Evolutionary conservation across 2,888 invertebrate genomes (phyloP).

Genomic region (Caenorhabditis japonica): DNA sequence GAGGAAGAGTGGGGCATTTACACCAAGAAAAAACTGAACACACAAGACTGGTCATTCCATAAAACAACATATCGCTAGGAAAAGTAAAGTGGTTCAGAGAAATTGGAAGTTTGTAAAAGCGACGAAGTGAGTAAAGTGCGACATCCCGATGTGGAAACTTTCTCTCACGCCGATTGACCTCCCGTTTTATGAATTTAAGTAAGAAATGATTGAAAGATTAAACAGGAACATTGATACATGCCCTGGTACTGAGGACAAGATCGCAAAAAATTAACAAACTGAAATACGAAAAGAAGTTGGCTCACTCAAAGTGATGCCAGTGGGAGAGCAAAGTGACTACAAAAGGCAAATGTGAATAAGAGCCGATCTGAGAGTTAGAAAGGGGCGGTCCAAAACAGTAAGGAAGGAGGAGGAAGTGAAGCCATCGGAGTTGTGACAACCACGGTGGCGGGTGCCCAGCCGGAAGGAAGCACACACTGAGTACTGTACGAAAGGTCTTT

Average conservation of each 20-base stretch:
- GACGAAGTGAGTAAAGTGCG: constrained; percentile 32
- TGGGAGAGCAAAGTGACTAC: constrained; percentile 3
- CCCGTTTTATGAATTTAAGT: constrained; percentile 5
- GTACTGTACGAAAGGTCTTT: constrained; percentile 50
- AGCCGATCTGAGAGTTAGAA: constrained; percentile 20
- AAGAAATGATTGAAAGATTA: constrained; percentile 36
- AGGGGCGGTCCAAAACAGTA: constrained; percentile 21
- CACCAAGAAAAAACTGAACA: constrained; percentile 48
- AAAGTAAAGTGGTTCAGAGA: constrained; percentile 41
- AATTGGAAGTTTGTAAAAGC: constrained; percentile 10
- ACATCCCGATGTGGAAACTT: constrained; percentile 4
- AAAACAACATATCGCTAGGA: constrained; percentile 32
- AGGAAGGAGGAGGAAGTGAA: constrained; percentile 38
- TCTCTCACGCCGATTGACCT: constrained; percentile 19
- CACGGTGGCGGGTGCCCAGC: constrained; percentile 49
- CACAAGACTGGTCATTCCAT: constrained; percentile 42
- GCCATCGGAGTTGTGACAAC: constrained; percentile 43
- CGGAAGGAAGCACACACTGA: constrained; percentile 50
- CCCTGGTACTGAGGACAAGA: constrained; percentile 42
- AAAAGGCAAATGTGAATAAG: constrained; percentile 4
- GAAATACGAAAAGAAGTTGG: constrained; percentile 10
- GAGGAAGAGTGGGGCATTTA: constrained; percentile 26
- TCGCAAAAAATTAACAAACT: constrained; percentile 17
- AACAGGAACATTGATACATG: constrained; percentile 39
- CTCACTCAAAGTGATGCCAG: constrained; percentile 1